phyloP scores from a whole-genome alignment of 2,888 invertebrate species.

The Aleiodes alternator region DNA sequence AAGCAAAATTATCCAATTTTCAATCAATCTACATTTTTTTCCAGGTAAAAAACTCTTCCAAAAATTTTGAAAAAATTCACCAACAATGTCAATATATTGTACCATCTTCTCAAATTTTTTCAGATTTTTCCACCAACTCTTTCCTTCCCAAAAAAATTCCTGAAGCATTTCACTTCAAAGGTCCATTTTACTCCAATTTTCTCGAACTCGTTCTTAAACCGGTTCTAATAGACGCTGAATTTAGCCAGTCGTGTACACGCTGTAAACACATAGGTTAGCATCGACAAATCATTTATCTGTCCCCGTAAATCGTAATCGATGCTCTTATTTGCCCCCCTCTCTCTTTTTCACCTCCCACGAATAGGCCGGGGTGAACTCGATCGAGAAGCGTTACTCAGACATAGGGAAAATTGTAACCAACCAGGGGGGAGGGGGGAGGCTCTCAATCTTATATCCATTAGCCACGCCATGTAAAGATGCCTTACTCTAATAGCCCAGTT shows the following conservation, averaged over 20 bases:
- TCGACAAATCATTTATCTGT: constrained; percentile 37
- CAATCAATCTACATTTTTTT: too few relatives aligned
- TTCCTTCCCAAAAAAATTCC: too few relatives aligned
- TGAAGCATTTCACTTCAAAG: too few relatives aligned
- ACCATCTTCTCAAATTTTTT: too few relatives aligned
- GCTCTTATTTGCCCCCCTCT: constrained; percentile 16
- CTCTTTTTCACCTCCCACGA: not conserved
- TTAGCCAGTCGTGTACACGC: not conserved
- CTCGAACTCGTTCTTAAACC: not conserved
- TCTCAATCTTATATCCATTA: constrained; percentile 54
- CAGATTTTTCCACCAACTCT: too few relatives aligned
- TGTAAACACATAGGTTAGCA: not conserved
- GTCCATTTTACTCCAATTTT: too few relatives aligned
- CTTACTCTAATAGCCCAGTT: constrained; percentile 46
- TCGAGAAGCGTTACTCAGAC: constrained; percentile 33
- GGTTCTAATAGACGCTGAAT: constrained; percentile 14
- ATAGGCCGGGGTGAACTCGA: constrained; percentile 30
- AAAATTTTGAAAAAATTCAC: too few relatives aligned
- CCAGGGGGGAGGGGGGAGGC: constrained; percentile 10
- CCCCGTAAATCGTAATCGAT: constrained; percentile 42
- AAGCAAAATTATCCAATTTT: too few relatives aligned
- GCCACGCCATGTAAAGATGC: constrained; percentile 31
- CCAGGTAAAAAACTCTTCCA: too few relatives aligned
- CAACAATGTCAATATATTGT: too few relatives aligned
- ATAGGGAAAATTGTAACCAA: constrained; percentile 28